A percentile compares a stretch with the other conserved stretches of the same genome.
Evolutionary conservation across 2,888 invertebrate genomes (phyloP).

Genomic region (Ophraella communa): DNA sequence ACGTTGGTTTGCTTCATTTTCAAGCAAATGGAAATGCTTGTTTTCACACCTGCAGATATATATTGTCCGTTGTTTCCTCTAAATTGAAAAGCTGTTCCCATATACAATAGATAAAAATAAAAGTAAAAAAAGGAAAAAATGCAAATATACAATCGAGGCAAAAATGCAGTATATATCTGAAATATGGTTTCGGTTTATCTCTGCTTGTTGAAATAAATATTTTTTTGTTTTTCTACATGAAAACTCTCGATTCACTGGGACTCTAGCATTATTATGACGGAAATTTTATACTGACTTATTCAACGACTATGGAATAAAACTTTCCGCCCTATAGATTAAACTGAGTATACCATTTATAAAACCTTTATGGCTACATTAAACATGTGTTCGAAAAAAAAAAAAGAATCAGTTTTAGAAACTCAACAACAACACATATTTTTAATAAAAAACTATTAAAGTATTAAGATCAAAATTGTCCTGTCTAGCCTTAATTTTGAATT

Average conservation of each 20-base stretch:
- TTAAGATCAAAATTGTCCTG: too few species aligned
- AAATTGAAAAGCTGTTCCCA: conserved; percentile 40
- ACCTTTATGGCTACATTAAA: not conserved
- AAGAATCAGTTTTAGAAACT: not conserved
- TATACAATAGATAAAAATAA: conserved; percentile 36
- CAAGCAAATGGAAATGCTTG: conserved; percentile 49
- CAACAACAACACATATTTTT: not conserved
- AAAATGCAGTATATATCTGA: conserved; percentile 32
- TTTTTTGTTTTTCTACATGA: conserved; percentile 25
- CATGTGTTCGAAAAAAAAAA: not conserved
- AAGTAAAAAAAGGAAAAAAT: conserved; percentile 26
- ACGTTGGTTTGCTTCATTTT: conserved; percentile 48
- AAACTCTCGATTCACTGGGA: conserved; percentile 20
- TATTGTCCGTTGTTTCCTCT: conserved; percentile 39
- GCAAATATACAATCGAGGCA: conserved; percentile 32
- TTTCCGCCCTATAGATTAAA: not conserved
- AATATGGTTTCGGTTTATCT: conserved; percentile 29
- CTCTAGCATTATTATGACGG: conserved; percentile 23
- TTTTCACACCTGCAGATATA: conserved; percentile 45
- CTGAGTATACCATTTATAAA: not conserved
- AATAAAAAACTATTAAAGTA: not conserved
- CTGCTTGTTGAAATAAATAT: conserved; percentile 26
- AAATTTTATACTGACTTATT: conserved; percentile 25
- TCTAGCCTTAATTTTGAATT: too few species aligned
- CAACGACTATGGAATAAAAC: conserved; percentile 7